Evolutionary conservation across 1,140 invertebrate genomes (phyloP), one percentile per base, ranked within the genome.

Genomic region (Thaumetopoea pityocampa): DNA sequence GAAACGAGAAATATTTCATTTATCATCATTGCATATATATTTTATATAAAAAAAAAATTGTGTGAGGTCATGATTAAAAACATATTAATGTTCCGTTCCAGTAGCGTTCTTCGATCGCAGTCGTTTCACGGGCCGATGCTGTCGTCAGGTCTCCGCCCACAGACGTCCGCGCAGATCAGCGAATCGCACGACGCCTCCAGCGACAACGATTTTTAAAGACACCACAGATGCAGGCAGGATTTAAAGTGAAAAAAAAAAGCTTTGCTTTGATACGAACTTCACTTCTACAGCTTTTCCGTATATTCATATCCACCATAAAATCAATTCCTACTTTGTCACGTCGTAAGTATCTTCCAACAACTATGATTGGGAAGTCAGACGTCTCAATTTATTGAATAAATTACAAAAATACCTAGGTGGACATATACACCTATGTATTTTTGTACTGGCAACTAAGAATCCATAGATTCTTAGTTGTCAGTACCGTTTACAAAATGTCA

Each of bases 61-160:
- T 24, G 8, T 24, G 11, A 0, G 22, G 22, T 17, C 6, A 9
- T 11, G 8, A 20, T 4, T 4, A 3, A 2, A 12, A 26, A 36
- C 7, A 6, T 27, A 10, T 14, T 23, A 23, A n/a, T 46, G 19
- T 51, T 37, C 27, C 20, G 47, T 67, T 52, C 34, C 73, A 85
- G 84, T 54, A 88, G 85, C 38, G 87, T 89, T 11, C 71, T 87
- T 18, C 78, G 87, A 48, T 88, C 88, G 33, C 87, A 88, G 58
- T 88, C 87, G 26, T 89, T 88, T 65, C 87, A 89, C 58, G 87
- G 87, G 19, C 80, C 77, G 3, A 65, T 85, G 46, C 40, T 74
- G 48, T 44, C 51, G 33, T 67, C 67, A 9, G 58, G 30, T 15
- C 34, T 68, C 18, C 69, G 73, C 22, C 59, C 76, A 35, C 56